Evolutionary conservation across 2,888 invertebrate genomes (phyloP).

Genomic region (Unio delphinus): DNA sequence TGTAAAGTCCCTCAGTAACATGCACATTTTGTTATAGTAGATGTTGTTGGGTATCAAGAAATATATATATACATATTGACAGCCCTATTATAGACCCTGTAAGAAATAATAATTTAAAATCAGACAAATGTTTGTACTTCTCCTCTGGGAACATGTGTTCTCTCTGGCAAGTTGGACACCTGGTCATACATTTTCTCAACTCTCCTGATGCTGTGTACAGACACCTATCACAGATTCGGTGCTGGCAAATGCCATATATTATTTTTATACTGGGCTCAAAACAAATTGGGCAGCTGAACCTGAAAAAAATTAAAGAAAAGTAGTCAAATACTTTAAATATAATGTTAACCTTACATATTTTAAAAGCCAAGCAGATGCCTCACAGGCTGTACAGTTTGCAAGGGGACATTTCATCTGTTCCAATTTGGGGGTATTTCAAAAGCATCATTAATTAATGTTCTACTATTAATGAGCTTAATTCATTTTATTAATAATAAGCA

Average conservation of each 20-base stretch:
- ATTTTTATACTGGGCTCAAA: slow-evolving; percentile 55
- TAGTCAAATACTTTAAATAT: not conserved
- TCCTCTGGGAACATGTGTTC: slow-evolving; percentile 43
- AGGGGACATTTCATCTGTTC: too few species aligned
- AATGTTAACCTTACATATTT: not conserved
- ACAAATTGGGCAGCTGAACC: slow-evolving; percentile 61
- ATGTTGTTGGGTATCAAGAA: too few species aligned
- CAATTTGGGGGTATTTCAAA: too few species aligned
- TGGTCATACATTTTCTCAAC: slow-evolving; percentile 39
- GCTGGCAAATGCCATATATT: slow-evolving; percentile 61
- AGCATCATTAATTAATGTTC: too few species aligned
- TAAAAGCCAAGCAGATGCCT: not conserved
- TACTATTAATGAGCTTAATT: too few species aligned
- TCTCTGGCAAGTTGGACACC: slow-evolving; percentile 53
- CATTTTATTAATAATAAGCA: too few species aligned
- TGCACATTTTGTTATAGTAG: too few species aligned
- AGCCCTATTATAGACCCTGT: too few species aligned
- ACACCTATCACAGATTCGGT: slow-evolving; percentile 57
- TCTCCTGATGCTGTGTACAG: slow-evolving; percentile 41
- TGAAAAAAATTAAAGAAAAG: slow-evolving; percentile 22
- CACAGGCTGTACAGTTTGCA: too few species aligned
- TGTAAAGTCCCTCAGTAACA: too few species aligned
- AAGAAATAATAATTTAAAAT: not conserved
- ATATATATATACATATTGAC: too few species aligned
- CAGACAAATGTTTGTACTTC: slow-evolving; percentile 25